phyloP scores from a whole-genome alignment of 2,888 invertebrate genomes.

The Andrena hattorfiana region DNA sequence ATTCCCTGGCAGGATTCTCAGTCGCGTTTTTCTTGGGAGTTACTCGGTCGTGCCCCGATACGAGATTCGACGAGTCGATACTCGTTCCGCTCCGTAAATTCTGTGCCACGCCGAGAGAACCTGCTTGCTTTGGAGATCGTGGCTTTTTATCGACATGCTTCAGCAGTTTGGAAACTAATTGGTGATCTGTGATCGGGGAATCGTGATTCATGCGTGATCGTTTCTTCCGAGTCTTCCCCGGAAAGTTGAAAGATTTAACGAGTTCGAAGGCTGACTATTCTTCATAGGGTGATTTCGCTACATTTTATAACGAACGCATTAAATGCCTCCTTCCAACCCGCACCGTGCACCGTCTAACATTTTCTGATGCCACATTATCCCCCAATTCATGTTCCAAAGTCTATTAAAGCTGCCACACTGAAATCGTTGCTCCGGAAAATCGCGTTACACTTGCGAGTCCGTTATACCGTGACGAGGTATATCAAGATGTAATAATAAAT shows the following conservation, averaged over 20 bases:
- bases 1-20: slow-evolving; percentile 2
- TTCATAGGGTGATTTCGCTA: too few species aligned
- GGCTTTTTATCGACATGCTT: slow-evolving; percentile 20
- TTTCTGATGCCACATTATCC: neutral
- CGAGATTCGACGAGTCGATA: slow-evolving; percentile 28
- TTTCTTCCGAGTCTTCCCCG: too few species aligned
- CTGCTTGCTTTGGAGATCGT: slow-evolving; percentile 8
- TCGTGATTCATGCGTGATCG: neutral
- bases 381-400: neutral
- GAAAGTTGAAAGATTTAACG: too few species aligned
- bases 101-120: neutral
- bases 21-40: neutral
- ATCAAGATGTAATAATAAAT: slow-evolving; percentile 28
- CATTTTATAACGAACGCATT: too few species aligned
- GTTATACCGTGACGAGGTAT: neutral
- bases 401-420: neutral
- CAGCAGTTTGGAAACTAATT: neutral
- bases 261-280: too few species aligned
- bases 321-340: too few species aligned
- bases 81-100: slow-evolving; percentile 36
- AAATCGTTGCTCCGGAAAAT: slow-evolving; percentile 18
- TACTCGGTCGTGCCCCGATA: slow-evolving; percentile 15
- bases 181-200: neutral
- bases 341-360: too few species aligned
- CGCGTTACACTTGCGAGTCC: slow-evolving; percentile 13